Evolutionary conservation across 92 coral and sea anemone genomes (phyloP), one percentile per base, ranked within the genome.

Genomic region (Porites cylindrica): DNA sequence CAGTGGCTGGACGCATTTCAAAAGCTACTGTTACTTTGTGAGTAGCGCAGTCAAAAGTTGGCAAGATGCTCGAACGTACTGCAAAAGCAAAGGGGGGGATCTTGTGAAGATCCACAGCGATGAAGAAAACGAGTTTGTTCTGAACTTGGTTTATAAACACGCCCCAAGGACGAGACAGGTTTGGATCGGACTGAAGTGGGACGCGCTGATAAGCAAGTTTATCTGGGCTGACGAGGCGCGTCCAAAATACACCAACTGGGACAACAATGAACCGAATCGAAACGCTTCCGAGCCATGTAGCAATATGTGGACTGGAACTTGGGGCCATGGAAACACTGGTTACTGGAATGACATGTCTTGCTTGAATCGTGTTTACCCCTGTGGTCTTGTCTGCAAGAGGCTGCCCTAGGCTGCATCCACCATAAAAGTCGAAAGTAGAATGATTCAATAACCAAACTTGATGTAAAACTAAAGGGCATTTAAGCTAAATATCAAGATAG

Each of bases 371-470:
- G 0, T 0, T 1, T 9, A 13, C 4, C 56, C 70, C 58, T 13
- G 50, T 6, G 82, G 82, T 10, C 7, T 75, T 2, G 78, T 75
- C 64, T 75, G 78, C 47, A 75, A 75, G 63, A 75, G 10, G 78
- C 78, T 75, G 2, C 63, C 78, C 18, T 56, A 56, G 66, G 18
- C 66, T 10, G 17, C 20, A 14, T 20, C 66, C 66, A 5, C 66
- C 19, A 18, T 62, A n/a, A 62, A 62, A 62, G 66, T n/a, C 66
- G 20, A 62, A 62, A 62, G 66, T 16, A 62, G 20, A 16, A 20
- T 20, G 66, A 38, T 38, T 5, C 6, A 38, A 38, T 38, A 38
- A 38, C 47, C 47, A 3, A 38, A 38, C 47, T 38, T 38, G 47
- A 38, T 5, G 0, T 38, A 38, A 38, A 38, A 38, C 6, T 38